phyloP scores from a whole-genome alignment of 2,888 invertebrate species.

The Steinernema carpocapsae region DNA sequence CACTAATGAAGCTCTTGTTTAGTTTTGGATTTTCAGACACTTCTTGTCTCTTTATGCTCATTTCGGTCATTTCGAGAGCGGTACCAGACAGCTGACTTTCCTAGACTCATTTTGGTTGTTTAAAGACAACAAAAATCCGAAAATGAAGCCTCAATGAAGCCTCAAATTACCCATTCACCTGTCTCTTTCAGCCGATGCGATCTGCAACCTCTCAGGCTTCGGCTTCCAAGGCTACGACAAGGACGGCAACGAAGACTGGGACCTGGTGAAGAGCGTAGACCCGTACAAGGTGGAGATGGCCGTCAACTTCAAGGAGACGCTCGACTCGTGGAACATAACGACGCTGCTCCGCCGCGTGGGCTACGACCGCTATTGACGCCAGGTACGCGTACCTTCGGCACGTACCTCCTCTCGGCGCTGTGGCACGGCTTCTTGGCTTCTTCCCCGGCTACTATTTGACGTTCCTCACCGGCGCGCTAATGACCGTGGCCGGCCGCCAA shows the following conservation, averaged over 20 bases:
- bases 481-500: conserved; percentile 84
- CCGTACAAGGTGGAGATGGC: conserved; percentile 75
- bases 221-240: conserved; percentile 83
- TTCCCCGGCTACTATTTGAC: conserved; percentile 82
- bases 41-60: too few relatives aligned
- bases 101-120: too few relatives aligned
- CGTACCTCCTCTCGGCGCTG: conserved; percentile 85
- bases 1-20: too few relatives aligned
- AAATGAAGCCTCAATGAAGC: too few relatives aligned
- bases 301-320: conserved; percentile 82
- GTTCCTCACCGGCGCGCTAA: conserved; percentile 87
- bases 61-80: too few relatives aligned
- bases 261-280: conserved; percentile 88
- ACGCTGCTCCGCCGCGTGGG: conserved; percentile 87
- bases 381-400: conserved; percentile 78
- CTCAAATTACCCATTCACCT: conserved; percentile 38
- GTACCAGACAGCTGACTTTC: too few relatives aligned
- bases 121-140: too few relatives aligned
- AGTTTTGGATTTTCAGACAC: too few relatives aligned
- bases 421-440: conserved; percentile 86
- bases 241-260: conserved; percentile 82
- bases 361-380: conserved; percentile 83
- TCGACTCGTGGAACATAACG: conserved; percentile 92
- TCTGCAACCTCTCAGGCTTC: conserved; percentile 91
- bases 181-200: conserved; percentile 81